Percentiles rank a stretch among this genome's conserved stretches.
phyloP scores from a whole-genome alignment of 2,888 invertebrate genomes.

The Caenorhabditis drosophilae region DNA sequence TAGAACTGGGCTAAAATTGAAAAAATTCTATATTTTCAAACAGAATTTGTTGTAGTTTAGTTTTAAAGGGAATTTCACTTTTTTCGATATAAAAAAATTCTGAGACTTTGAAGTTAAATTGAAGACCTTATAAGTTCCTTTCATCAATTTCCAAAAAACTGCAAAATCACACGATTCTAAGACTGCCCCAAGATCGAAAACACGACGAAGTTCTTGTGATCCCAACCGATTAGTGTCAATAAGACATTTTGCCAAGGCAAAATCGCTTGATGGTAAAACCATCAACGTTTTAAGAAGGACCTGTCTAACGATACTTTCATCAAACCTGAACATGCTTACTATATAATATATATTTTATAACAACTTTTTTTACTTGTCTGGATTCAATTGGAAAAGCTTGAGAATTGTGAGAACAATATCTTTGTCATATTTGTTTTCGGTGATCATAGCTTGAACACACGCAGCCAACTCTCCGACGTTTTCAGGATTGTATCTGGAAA shows the following conservation, averaged over 20 bases:
- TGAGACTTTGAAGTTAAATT: too few relatives aligned
- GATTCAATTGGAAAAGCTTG: slow-evolving; percentile 93
- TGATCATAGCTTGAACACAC: slow-evolving; percentile 89
- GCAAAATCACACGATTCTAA: slow-evolving; percentile 66
- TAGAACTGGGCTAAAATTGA: slow-evolving; percentile 37
- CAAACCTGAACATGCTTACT: slow-evolving; percentile 47
- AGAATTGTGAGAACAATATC: slow-evolving; percentile 95
- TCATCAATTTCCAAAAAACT: slow-evolving; percentile 64
- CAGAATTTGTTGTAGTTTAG: neutral
- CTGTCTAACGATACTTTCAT: slow-evolving; percentile 77
- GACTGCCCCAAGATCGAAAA: slow-evolving; percentile 62
- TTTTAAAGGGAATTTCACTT: neutral
- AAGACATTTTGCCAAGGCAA: slow-evolving; percentile 94
- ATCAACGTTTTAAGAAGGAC: slow-evolving; percentile 93
- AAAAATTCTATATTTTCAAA: neutral
- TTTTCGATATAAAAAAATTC: too few relatives aligned
- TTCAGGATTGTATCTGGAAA: slow-evolving; percentile 92
- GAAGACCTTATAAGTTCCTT: slow-evolving; percentile 56
- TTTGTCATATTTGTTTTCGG: slow-evolving; percentile 83
- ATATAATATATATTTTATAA: neutral
- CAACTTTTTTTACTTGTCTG: slow-evolving; percentile 73
- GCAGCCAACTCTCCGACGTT: slow-evolving; percentile 87
- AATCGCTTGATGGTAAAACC: slow-evolving; percentile 95
- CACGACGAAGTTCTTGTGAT: slow-evolving; percentile 75
- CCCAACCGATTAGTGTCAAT: slow-evolving; percentile 77